Base-by-base conservation (phyloP, 2,888 invertebrate genomes). In the Lepidonotus clava region DNA sequence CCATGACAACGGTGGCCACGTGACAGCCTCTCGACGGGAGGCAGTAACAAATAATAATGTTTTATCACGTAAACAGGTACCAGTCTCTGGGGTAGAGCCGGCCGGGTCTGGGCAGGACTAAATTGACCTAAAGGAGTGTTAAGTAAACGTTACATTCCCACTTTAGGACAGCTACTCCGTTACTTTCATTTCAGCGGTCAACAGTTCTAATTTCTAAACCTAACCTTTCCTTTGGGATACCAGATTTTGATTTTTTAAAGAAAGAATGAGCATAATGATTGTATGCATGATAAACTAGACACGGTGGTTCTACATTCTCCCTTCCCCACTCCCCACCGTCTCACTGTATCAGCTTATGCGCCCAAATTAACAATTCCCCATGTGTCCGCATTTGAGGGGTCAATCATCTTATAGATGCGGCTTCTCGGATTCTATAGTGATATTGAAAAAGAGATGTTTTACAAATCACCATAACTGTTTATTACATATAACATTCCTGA, bases 61-160 rank as follows among this genome's bases (percentile, higher is more conserved):
- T 61, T 61, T 61, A 61, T 61, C 61, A 61, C 61, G 24, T 61
- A 61, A 61, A 61, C 61, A 61, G 61, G 61, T 61, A 61, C 11
- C 24, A 61, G n/a, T 32, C 8, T 18, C 6, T 18, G 18, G 46
- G 46, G 46, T 46, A 18, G 46, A 61, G 2, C 61, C 24, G 8
- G 28, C 11, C 61, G 28, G 61, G n/a, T 24, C 24, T 11, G 24
- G 61, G 11, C 24, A 24, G 28, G 28, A 32, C 21, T 61, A n/a
- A 61, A 61, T 28, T 28, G 61, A 24, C 61, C 61, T 61, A 28
- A 61, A 61, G 61, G 24, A 61, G 61, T 28, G 61, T 61, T 61
- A 24, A 28, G 61, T 28, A 61, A 56, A 61, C 61, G 28, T 28
- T 46, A 46, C 46, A 46, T 18, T 11, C 6, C 61, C 14, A 56